Conservation (phyloP, 2,888 invertebrate genomes). For the Mesochorus sp. region DNA sequence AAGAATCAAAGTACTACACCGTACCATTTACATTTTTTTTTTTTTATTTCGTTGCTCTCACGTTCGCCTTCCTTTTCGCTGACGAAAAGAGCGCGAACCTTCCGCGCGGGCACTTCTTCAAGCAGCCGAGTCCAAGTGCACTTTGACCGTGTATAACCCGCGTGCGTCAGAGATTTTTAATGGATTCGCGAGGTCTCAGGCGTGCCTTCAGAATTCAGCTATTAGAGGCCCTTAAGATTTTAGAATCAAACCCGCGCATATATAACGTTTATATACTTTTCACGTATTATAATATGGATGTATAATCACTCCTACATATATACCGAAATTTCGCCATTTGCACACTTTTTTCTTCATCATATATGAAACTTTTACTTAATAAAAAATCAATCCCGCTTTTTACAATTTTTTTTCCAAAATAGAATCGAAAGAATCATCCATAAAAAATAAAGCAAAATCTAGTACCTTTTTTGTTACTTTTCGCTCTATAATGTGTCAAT, state of each 20-base stretch:
- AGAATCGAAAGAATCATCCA: no score
- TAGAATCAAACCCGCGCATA: constrained; percentile 27
- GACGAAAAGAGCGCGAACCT: constrained; percentile 7
- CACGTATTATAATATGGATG: background rate
- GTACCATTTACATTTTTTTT: background rate
- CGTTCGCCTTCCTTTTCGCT: constrained; percentile 4
- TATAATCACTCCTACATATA: background rate
- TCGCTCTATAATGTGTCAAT: no score
- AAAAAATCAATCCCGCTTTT: no score
- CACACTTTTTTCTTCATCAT: background rate
- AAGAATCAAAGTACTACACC: no score
- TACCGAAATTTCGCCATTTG: no score
- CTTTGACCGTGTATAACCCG: constrained; percentile 55
- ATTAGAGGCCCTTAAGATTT: constrained; percentile 53
- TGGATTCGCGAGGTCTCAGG: constrained; percentile 60
- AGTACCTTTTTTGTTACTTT: no score
- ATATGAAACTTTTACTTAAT: no score
- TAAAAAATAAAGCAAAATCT: no score
- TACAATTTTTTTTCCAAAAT: no score
- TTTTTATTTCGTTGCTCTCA: background rate
- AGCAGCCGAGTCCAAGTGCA: constrained; percentile 58
- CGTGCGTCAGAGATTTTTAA: constrained; percentile 63
- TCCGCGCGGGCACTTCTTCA: constrained; percentile 30
- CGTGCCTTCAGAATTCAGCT: constrained; percentile 54
- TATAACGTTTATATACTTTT: background rate